phyloP scores from a whole-genome alignment of 2,797 vertebrate species.

The Luscinia megarhynchos region DNA sequence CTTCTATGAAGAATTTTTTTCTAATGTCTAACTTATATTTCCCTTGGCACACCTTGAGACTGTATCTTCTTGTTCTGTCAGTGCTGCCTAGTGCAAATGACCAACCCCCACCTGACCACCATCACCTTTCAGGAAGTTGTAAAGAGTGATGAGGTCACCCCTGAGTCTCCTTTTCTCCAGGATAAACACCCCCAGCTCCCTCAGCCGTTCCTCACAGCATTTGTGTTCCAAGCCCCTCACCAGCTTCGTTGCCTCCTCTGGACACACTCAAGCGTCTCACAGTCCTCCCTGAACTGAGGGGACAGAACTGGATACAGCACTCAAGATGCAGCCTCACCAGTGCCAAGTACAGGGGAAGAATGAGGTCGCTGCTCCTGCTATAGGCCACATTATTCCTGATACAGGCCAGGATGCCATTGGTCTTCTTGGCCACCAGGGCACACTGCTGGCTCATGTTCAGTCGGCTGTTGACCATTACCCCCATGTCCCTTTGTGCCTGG shows the following conservation, averaged over 20 bases:
- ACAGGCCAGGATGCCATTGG: neutral
- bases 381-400: neutral
- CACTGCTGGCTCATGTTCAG: neutral
- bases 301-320: neutral
- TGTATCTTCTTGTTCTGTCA: neutral
- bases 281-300: neutral
- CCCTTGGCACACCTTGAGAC: neutral
- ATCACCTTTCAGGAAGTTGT: rapidly evolving
- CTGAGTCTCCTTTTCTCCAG: neutral
- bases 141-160: neutral
- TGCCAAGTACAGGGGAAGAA: rapidly evolving
- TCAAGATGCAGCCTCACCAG: neutral
- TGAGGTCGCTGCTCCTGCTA: neutral
- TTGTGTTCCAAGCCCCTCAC: neutral
- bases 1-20: neutral
- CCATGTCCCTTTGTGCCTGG: no score
- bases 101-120: neutral
- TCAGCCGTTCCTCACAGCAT: rapidly evolving
- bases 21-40: neutral
- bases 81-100: neutral
- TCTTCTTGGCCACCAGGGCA: neutral
- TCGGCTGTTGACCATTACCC: no score
- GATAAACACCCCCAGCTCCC: neutral
- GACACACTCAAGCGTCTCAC: rapidly evolving
- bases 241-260: neutral